Percentiles rank a stretch among this genome's conserved stretches.
phyloP scores from a whole-genome alignment of 2,113 vertebrate genomes.

The Lophura nycthemera region DNA sequence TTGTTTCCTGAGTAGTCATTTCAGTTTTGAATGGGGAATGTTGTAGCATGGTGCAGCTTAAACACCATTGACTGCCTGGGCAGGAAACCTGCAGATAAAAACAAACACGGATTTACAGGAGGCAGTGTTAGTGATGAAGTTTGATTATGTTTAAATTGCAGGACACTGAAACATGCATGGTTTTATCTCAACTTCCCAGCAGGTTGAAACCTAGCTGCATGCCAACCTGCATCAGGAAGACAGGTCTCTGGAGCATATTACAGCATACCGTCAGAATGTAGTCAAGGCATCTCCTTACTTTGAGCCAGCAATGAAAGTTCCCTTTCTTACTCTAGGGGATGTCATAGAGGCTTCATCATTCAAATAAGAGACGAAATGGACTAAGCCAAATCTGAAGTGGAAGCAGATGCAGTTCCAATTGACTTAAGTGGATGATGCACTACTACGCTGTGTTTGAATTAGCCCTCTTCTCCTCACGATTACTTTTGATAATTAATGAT shows the following conservation, averaged over 20 bases:
- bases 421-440: constrained; percentile 59
- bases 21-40: background rate
- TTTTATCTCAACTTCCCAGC: background rate
- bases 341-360: constrained; percentile 19
- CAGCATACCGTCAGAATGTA: background rate
- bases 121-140: accelerated
- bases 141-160: background rate
- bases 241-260: background rate
- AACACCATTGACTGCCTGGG: background rate
- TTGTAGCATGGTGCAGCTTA: background rate
- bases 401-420: constrained; percentile 70
- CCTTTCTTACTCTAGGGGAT: background rate
- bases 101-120: background rate
- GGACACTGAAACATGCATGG: background rate
- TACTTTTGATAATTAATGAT: constrained; percentile 68
- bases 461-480: constrained; percentile 36
- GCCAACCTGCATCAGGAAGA: background rate
- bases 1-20: background rate
- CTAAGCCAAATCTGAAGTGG: constrained; percentile 61
- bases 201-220: background rate
- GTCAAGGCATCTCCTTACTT: background rate
- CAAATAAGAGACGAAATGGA: constrained; percentile 39
- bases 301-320: background rate
- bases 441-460: constrained; percentile 51
- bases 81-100: background rate